Conservation (phyloP, 2,888 invertebrate species). For the Heliconius ethilla region DNA sequence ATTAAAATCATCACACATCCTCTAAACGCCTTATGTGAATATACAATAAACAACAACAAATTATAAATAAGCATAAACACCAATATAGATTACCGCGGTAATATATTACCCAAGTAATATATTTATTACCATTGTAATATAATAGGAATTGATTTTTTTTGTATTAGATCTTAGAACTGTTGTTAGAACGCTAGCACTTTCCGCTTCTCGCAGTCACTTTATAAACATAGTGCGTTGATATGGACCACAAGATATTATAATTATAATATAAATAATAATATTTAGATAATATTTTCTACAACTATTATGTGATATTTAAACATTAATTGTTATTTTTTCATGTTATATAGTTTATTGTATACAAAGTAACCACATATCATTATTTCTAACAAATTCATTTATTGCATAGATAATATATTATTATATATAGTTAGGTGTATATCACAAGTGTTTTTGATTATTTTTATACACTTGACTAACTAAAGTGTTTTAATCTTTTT, state of each 20-base stretch:
- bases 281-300: constrained; percentile 63
- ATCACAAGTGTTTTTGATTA: not conserved
- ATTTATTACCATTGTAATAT: constrained; percentile 10
- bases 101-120: not conserved
- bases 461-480: constrained; percentile 22
- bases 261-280: constrained; percentile 44
- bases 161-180: not conserved
- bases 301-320: constrained; percentile 80
- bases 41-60: constrained; percentile 9
- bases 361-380: constrained; percentile 78
- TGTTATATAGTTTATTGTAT: constrained; percentile 70
- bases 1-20: not conserved
- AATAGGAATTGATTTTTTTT: not conserved
- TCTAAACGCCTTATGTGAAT: constrained; percentile 5
- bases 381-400: constrained; percentile 63
- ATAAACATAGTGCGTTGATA: constrained; percentile 62
- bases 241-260: constrained; percentile 74
- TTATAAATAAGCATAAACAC: not conserved
- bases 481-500: constrained; percentile 29
- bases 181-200: constrained; percentile 38
- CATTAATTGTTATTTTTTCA: constrained; percentile 70
- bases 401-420: constrained; percentile 40
- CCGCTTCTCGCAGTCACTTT: constrained; percentile 53
- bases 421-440: constrained; percentile 26
- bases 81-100: not conserved